A percentile compares a stretch with the other conserved stretches of the same genome.
These are phyloP conservation scores for Eptesicus fuscus DNA, from an alignment of 2,113 vertebrate species.

Conservation along the genomic window DNA sequence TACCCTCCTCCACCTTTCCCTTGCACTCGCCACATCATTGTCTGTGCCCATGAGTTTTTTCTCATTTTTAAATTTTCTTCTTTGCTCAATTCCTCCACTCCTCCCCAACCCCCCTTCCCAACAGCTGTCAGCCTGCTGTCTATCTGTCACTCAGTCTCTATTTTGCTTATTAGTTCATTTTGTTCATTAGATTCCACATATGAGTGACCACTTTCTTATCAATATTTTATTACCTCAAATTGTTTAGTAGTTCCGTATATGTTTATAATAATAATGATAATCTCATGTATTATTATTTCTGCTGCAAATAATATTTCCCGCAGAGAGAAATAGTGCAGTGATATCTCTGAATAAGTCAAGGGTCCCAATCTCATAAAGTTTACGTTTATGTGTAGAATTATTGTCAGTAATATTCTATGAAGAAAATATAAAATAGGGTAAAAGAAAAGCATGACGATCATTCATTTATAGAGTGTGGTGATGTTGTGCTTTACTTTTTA, in stretches of 20 bases:
- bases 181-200: not conserved
- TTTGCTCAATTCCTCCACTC: too few species aligned
- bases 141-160: not conserved
- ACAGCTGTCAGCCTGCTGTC: not conserved
- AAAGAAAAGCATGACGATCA: not conserved
- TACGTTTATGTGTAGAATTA: not conserved
- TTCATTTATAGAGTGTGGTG: not conserved
- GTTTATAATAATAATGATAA: not conserved
- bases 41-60: not conserved
- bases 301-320: not conserved
- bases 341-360: not conserved
- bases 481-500: not conserved
- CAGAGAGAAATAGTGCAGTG: not conserved
- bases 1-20: not conserved
- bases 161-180: not conserved
- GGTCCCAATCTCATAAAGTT: not conserved
- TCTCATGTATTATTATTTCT: not conserved
- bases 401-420: not conserved
- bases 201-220: not conserved
- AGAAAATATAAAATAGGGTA: not conserved
- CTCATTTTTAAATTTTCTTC: not conserved
- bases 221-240: not conserved
- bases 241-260: not conserved
- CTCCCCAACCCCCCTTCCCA: not conserved
- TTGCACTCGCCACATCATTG: not conserved